Conservation (phyloP, 2,797 vertebrate genomes). For the Anas flavirostris region DNA sequence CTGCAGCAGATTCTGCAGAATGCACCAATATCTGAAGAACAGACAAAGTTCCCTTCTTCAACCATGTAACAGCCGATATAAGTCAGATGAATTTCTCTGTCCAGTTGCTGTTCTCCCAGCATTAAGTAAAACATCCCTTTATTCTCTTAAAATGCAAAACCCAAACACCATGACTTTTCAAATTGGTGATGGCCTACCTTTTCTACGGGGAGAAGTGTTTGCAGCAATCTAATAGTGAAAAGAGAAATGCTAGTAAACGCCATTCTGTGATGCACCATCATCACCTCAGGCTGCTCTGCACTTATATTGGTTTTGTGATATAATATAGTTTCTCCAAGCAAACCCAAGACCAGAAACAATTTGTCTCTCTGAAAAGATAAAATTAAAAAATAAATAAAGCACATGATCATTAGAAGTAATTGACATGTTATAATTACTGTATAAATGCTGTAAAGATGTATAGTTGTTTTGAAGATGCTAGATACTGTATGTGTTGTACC, state of each 20-base stretch:
- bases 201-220: constrained; percentile 91
- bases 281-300: constrained; percentile 75
- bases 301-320: constrained; percentile 80
- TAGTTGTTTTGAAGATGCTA: too few species aligned
- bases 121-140: neutral
- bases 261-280: constrained; percentile 86
- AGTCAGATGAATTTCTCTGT: neutral
- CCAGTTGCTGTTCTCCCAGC: neutral
- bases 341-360: constrained; percentile 84
- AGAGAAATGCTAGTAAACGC: constrained; percentile 86
- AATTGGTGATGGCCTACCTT: constrained; percentile 80
- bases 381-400: constrained; percentile 22
- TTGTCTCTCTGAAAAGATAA: constrained; percentile 86
- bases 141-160: neutral
- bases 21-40: neutral
- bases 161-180: neutral
- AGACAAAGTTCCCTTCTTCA: neutral
- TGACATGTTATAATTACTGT: neutral
- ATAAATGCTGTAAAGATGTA: too few species aligned
- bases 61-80: neutral
- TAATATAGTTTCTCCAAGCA: constrained; percentile 88
- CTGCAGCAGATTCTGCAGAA: neutral
- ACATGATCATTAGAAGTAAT: neutral
- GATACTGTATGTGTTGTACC: too few species aligned
- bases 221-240: constrained; percentile 87